Base-by-base conservation (phyloP, 2,797 vertebrate genomes). In the Ctenopoma multispine region DNA sequence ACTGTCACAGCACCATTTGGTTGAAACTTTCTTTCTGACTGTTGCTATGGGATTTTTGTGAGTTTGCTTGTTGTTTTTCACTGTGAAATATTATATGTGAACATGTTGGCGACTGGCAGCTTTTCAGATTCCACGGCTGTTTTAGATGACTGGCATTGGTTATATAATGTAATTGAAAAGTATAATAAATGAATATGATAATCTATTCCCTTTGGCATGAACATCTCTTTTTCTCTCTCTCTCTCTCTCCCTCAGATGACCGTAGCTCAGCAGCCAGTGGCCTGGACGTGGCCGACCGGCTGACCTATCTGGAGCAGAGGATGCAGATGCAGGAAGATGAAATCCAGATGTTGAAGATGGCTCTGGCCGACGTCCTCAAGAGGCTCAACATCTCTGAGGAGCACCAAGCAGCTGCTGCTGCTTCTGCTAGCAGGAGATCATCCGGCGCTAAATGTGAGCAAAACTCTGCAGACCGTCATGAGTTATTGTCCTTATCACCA, bases 251-350 rank as follows among this genome's bases (percentile, higher is more conserved):
- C 40, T 44, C 87, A 99, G 97, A 98, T 91, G 97, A 96, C 92
- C 96, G 95, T 78, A 96, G 95, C 56, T 98, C 97, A 0, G 95
- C 96, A 8, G 94, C 96, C 23, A 97, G 96, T 20, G 96, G 96
- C 55, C 94, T 97, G 95, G 97, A 99, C 76, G 96, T 98, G 59
- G 95, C 93, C 0, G 97, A 99, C 88, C 95, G 97, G 47, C 95
- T 99, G 48, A 96, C 96, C 57, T 97, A 96, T 57, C 94, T 99
- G 87, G 97, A 99, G 92, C 97, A 99, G 92, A 95, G 96, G 3
- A 97, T 99, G 81, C 97, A 99, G 94, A 96, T 98, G 96, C 97
- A 99, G 78, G 97, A 99, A 49, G 97, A 99, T 2, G 97, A 99
- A 82, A 97, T 99, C 87, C 97, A 98, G 93, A 93, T 99, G 91